Evolutionary conservation across 2,113 vertebrate species (phyloP).

Genomic region (Dicentrarchus labrax): DNA sequence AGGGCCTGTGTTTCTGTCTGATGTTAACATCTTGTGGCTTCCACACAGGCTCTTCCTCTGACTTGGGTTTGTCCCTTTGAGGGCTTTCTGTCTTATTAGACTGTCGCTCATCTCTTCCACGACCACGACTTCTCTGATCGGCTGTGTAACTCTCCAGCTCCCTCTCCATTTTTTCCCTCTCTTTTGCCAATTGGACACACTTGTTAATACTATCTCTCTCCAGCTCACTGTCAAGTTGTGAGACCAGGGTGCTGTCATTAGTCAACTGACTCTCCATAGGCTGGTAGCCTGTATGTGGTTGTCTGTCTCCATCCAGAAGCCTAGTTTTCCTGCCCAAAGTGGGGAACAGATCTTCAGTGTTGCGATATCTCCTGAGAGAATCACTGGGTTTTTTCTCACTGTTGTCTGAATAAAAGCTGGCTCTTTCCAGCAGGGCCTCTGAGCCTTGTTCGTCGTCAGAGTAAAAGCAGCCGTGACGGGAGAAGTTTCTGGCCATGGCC

Average conservation of each 20-base stretch:
- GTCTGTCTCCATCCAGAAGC: constrained; percentile 62
- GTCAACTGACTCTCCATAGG: constrained; percentile 74
- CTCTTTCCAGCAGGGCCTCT: constrained; percentile 80
- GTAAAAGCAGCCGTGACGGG: constrained; percentile 85
- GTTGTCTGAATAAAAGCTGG: constrained; percentile 84
- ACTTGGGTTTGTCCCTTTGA: constrained; percentile 38
- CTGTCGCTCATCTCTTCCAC: constrained; percentile 41
- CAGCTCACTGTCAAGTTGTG: constrained; percentile 75
- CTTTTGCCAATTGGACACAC: constrained; percentile 79
- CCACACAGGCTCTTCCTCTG: constrained; percentile 78
- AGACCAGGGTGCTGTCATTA: constrained; percentile 74
- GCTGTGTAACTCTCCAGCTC: constrained; percentile 74
- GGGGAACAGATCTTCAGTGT: constrained; percentile 73
- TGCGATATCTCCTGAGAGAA: constrained; percentile 63
- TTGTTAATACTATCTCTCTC: constrained; percentile 75
- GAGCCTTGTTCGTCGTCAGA: constrained; percentile 83
- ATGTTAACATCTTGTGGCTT: constrained; percentile 83
- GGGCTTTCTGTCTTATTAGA: constrained; percentile 59
- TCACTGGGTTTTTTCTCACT: constrained; percentile 78
- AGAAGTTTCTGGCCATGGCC: constrained; percentile 83
- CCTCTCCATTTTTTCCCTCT: constrained; percentile 81
- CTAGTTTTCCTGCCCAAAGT: constrained; percentile 71
- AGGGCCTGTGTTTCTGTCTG: constrained; percentile 76
- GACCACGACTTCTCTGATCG: constrained; percentile 46
- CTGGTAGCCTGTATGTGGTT: constrained; percentile 52